Evolutionary conservation across 2,113 vertebrate genomes (phyloP), one percentile per base, ranked within the genome.

Genomic region (Damaliscus lunatus): DNA sequence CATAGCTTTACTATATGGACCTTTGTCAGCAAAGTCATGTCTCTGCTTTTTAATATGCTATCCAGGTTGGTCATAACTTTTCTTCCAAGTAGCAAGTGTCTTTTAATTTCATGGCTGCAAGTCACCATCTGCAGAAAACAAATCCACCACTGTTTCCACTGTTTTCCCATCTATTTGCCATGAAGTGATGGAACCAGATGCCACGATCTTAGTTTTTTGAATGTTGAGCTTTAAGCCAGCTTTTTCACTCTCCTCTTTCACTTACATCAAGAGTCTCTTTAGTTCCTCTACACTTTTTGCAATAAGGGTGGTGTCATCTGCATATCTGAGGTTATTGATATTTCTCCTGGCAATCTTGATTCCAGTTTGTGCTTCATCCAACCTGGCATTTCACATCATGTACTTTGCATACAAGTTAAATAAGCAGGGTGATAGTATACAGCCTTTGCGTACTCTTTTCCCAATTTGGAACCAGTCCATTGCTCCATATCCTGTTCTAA

Each of bases 381-480:
- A 21, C 33, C 33, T 36, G 64, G 64, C 17, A 36, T 67, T 67
- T 21, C 33, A 67, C 64, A 36, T 21, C 64, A 67, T 21, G 17
- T 36, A 67, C 64, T 67, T 19, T 67, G 64, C 17, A 36, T 67
- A 10, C 17, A 36, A 36, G 64, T 36, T 67, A 67, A 67, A 36
- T 21, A 67, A 36, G 33, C 64, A 10, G 64, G 4, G 17, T 10
- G 33, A 36, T 11, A 67, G 33, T 21, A 67, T 67, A 21, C 8
- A 67, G 64, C 33, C 33, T 67, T 67, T 21, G 33, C 0, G 0
- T 67, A 67, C 4, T 36, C 33, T 9, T 36, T 67, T 36, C 33
- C 33, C 64, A 36, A 21, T 36, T 67, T 67, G 64, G 4, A 67
- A 36, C 33, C 64, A 67, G 64, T 36, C 64, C 33, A 10, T 67